Conservation (phyloP, 2,797 vertebrate species). For the Uromys caudimaculatus region DNA sequence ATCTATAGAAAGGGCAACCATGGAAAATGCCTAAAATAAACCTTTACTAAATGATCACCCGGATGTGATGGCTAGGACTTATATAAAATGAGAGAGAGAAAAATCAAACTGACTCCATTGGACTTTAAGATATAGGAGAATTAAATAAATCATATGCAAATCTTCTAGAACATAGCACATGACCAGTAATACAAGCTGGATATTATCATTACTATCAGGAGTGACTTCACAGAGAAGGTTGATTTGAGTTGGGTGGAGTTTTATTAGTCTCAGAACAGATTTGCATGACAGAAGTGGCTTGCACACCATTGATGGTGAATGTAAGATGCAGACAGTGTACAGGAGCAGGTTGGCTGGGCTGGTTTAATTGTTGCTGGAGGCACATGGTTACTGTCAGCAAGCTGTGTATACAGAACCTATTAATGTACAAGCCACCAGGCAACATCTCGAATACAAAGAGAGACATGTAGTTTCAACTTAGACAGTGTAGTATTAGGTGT, state of each 20-base stretch:
- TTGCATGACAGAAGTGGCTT: not conserved
- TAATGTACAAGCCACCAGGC: not conserved
- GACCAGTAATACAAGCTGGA: not conserved
- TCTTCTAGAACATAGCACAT: not conserved
- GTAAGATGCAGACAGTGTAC: not conserved
- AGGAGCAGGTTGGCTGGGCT: not conserved
- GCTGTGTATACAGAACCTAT: conserved; percentile 30
- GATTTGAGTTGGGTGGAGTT: not conserved
- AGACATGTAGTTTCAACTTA: conserved; percentile 34
- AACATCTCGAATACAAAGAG: conserved; percentile 46
- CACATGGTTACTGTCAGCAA: conserved; percentile 29
- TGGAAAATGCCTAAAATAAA: conserved; percentile 37
- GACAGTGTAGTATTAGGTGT: not conserved
- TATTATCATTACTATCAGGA: not conserved
- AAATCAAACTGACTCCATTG: not conserved
- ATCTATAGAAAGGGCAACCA: not conserved
- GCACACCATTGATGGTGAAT: not conserved
- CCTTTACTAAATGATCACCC: conserved; percentile 23
- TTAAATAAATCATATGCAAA: conserved; percentile 28
- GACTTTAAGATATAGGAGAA: conserved; percentile 25
- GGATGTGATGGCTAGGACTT: not conserved
- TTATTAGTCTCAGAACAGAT: not conserved
- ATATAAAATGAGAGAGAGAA: not conserved
- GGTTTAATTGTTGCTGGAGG: conserved; percentile 26
- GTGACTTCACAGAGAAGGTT: conserved; percentile 27